A percentile compares a stretch with the other conserved stretches of the same genome.
Conservation (phyloP, 2,113 vertebrate genomes). For the Cygnus buccinator region DNA sequence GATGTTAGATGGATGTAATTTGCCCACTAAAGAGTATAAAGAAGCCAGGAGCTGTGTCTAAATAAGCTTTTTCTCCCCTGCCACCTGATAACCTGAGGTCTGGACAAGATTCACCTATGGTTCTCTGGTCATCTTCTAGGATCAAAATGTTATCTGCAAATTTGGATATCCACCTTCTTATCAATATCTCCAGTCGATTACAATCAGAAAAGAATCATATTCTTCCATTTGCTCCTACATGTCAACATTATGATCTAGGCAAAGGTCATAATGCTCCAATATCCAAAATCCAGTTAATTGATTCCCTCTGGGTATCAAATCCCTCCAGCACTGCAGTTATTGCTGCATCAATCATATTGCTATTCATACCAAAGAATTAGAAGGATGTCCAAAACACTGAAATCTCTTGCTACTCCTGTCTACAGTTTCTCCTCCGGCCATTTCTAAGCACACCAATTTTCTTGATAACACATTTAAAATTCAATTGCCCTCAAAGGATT, state of each 20-base stretch:
- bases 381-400: slow-evolving; percentile 49
- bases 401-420: neutral
- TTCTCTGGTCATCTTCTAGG: neutral
- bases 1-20: neutral
- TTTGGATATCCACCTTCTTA: slow-evolving; percentile 13
- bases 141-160: neutral
- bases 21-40: neutral
- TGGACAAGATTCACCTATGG: neutral
- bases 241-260: slow-evolving; percentile 35
- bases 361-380: slow-evolving; percentile 61
- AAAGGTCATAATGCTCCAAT: slow-evolving; percentile 63
- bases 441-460: slow-evolving; percentile 50
- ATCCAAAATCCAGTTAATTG: slow-evolving; percentile 69
- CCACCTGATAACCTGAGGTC: neutral
- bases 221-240: neutral
- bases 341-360: slow-evolving; percentile 67
- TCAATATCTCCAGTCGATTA: neutral
- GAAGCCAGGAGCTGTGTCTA: neutral
- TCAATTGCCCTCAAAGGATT: slow-evolving; percentile 37
- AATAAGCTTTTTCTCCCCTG: neutral
- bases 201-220: neutral
- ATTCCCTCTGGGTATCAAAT: slow-evolving; percentile 64
- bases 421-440: slow-evolving; percentile 25
- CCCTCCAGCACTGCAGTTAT: slow-evolving; percentile 45
- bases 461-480: slow-evolving; percentile 58